A percentile compares a stretch with the other conserved stretches of the same genome.
Conservation (phyloP, 2,888 invertebrate genomes). For the Mythimna albipuncta region DNA sequence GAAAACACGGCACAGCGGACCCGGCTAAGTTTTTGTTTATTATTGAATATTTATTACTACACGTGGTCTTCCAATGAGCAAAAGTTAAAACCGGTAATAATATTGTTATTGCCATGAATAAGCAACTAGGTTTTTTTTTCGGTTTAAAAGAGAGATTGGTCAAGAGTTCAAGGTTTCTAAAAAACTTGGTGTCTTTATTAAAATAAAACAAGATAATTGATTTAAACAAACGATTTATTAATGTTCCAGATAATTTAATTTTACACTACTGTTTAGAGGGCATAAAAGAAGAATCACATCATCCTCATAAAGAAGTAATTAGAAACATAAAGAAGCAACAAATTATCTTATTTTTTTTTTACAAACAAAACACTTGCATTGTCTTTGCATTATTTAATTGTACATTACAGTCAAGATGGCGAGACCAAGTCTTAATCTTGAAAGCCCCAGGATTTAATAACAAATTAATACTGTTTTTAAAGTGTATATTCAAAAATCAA, state of each 20-base stretch:
- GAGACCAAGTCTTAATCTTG: constrained; percentile 18
- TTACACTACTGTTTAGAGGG: constrained; percentile 74
- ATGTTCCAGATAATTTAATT: constrained; percentile 73
- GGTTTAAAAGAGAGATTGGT: background rate
- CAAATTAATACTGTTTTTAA: constrained; percentile 19
- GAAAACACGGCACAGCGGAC: no score
- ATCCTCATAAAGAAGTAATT: constrained; percentile 31
- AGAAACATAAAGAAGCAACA: constrained; percentile 44
- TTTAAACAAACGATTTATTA: constrained; percentile 86
- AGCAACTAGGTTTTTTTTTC: no score
- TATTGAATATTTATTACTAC: no score
- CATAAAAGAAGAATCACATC: constrained; percentile 33
- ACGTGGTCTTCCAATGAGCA: no score
- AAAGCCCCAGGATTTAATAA: constrained; percentile 1
- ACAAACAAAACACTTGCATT: constrained; percentile 68
- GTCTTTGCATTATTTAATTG: constrained; percentile 52
- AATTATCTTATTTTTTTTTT: constrained; percentile 53
- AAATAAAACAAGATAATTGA: constrained; percentile 67
- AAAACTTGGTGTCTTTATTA: background rate
- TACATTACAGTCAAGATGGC: constrained; percentile 30
- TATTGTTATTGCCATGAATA: no score
- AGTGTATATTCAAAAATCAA: background rate
- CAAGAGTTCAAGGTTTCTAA: background rate
- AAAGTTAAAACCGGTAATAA: no score
- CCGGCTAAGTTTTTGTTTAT: no score